phyloP scores from a whole-genome alignment of 1,140 invertebrate genomes.

The Drosophila bocki region DNA sequence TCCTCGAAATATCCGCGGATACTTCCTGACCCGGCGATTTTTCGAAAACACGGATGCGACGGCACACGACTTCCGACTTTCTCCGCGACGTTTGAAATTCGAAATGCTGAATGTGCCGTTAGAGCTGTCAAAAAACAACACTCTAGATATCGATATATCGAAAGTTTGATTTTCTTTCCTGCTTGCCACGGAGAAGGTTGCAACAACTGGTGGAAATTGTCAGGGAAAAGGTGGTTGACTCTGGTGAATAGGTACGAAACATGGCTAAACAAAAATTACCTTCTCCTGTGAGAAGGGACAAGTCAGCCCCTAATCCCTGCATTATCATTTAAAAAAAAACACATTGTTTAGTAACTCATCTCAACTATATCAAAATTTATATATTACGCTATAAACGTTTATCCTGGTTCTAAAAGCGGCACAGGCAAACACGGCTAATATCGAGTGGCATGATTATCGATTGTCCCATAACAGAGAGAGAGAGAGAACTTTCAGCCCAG shows the following conservation, averaged over 20 bases:
- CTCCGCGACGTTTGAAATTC: conserved; percentile 10
- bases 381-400: neutral
- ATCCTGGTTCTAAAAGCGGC: neutral
- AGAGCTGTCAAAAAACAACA: neutral
- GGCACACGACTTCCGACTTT: conserved; percentile 14
- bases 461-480: neutral
- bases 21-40: conserved; percentile 15
- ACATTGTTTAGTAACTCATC: too few relatives aligned
- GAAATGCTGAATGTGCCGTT: conserved; percentile 1
- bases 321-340: too few relatives aligned
- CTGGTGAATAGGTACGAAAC: neutral
- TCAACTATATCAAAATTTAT: neutral
- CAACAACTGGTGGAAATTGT: neutral
- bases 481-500: neutral
- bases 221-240: neutral
- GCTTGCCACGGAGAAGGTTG: neutral
- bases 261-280: neutral
- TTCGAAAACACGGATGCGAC: conserved; percentile 3
- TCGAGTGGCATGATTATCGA: neutral
- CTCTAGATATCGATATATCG: neutral
- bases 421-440: neutral
- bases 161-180: neutral
- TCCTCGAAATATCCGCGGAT: neutral
- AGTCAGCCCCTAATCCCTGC: neutral
- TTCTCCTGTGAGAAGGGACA: too few relatives aligned